A percentile compares a stretch with the other conserved stretches of the same genome.
These are phyloP conservation scores for Siderastrea siderea DNA, from an alignment of 92 coral and sea anemone genomes.

Conservation along the genomic window DNA sequence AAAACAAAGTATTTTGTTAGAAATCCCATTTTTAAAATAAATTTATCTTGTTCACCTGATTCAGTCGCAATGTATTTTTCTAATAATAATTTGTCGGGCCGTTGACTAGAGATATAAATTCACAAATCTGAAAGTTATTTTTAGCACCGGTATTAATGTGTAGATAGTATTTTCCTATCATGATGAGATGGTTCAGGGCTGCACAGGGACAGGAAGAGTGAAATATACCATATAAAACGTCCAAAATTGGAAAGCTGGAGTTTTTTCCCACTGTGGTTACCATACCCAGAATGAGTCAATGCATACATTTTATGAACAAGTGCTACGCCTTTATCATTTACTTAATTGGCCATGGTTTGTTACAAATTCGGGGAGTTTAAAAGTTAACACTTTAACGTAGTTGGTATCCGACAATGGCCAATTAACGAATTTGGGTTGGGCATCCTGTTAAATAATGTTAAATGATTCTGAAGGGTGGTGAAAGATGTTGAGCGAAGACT, in stretches of 20 bases:
- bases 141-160: background rate
- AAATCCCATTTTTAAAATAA: background rate
- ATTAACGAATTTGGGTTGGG: too few relatives aligned
- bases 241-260: background rate
- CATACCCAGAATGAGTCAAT: background rate
- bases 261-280: background rate
- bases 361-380: too few relatives aligned
- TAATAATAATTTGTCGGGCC: background rate
- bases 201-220: background rate
- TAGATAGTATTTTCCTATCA: background rate
- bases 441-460: too few relatives aligned
- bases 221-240: background rate
- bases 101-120: background rate
- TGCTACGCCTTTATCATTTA: too few relatives aligned
- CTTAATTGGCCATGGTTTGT: too few relatives aligned
- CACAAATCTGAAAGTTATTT: background rate
- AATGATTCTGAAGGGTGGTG: too few relatives aligned
- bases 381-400: too few relatives aligned
- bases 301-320: too few relatives aligned
- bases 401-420: too few relatives aligned
- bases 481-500: too few relatives aligned
- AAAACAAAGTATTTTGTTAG: background rate
- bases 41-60: background rate
- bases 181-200: background rate
- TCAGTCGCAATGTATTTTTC: background rate